phyloP scores from a whole-genome alignment of 2,888 invertebrate genomes.

The Glomeris marginata region DNA sequence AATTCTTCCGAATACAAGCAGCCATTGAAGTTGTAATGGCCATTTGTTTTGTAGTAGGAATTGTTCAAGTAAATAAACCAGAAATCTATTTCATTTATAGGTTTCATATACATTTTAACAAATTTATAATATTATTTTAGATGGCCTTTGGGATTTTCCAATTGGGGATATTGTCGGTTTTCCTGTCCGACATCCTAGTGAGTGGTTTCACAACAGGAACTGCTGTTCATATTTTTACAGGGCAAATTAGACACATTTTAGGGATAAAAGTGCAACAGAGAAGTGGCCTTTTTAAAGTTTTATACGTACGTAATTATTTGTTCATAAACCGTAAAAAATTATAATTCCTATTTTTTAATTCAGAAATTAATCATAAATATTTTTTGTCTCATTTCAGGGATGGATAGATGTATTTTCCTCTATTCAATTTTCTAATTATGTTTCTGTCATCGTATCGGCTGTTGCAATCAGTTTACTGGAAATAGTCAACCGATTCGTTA shows the following conservation, averaged over 20 bases:
- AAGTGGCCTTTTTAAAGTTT: background rate
- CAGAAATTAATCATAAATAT: no score
- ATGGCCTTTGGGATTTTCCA: constrained; percentile 51
- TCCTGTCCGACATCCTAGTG: constrained; percentile 65
- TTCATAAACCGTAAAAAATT: no score
- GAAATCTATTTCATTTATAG: no score
- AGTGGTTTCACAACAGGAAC: constrained; percentile 81
- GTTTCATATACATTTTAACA: no score
- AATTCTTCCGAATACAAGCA: no score
- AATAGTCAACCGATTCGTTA: constrained; percentile 18
- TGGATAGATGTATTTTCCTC: constrained; percentile 41
- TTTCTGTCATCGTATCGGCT: constrained; percentile 51
- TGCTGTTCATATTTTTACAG: constrained; percentile 66
- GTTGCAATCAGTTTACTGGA: constrained; percentile 48
- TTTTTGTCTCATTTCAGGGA: constrained; percentile 40
- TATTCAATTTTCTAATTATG: constrained; percentile 44
- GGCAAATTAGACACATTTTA: constrained; percentile 38
- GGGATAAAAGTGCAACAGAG: background rate
- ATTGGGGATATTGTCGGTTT: constrained; percentile 55
- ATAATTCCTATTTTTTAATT: no score
- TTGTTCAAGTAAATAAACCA: background rate
- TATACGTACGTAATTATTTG: no score
- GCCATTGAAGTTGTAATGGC: constrained; percentile 8
- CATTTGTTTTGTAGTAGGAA: constrained; percentile 7
- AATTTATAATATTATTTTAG: no score